Percentiles rank a stretch among this genome's conserved stretches.
Evolutionary conservation across 2,797 vertebrate species (phyloP).

Genomic region (Triplophysa yarkandensis): DNA sequence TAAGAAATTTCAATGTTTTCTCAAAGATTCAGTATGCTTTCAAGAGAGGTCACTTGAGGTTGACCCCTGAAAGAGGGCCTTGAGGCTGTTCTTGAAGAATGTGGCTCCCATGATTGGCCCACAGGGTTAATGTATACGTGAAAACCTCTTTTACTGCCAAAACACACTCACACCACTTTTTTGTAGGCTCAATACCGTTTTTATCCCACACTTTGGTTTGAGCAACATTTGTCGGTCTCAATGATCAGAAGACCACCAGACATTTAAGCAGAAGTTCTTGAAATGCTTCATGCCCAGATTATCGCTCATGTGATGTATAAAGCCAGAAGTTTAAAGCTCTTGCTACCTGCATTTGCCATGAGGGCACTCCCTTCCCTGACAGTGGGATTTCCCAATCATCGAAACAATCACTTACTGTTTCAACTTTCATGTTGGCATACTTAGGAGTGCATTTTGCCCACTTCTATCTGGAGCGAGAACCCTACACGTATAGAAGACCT

Average conservation of each 20-base stretch:
- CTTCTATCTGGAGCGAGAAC: conserved; percentile 33
- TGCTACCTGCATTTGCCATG: conserved; percentile 10
- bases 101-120: not conserved
- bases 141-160: conserved; percentile 8
- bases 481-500: conserved; percentile 62
- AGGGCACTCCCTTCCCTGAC: not conserved
- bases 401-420: conserved; percentile 32
- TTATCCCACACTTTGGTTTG: not conserved
- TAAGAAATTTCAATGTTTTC: conserved; percentile 12
- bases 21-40: conserved; percentile 6
- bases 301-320: not conserved
- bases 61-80: conserved; percentile 8
- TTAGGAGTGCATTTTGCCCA: not conserved
- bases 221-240: too few relatives aligned
- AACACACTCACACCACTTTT: conserved; percentile 4
- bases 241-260: too few relatives aligned
- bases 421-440: conserved; percentile 50
- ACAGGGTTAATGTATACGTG: conserved; percentile 32
- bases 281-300: not conserved
- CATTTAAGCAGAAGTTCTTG: too few relatives aligned
- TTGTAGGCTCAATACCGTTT: not conserved
- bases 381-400: conserved; percentile 15
- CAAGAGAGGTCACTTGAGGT: conserved; percentile 1
- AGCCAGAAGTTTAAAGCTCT: not conserved
- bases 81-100: not conserved